Base-by-base conservation (phyloP, 2,113 vertebrate genomes). In the Pagrus major region DNA sequence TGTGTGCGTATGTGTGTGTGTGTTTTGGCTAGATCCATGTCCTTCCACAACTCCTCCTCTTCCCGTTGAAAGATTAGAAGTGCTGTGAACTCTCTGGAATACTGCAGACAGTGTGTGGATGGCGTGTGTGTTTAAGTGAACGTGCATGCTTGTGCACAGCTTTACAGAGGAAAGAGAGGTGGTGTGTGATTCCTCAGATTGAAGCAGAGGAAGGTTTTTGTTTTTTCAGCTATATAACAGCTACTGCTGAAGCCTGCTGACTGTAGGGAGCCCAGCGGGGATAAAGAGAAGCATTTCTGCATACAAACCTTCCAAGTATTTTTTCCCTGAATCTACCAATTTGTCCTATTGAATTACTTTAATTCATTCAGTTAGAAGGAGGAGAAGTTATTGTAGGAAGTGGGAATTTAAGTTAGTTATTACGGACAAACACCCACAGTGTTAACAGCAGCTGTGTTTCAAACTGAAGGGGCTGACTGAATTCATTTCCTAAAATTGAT, bases 31-130 rank as follows among this genome's bases (percentile, higher is more conserved):
- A 76, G 85, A 88, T 80, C 55, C 44, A 29, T 65, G 79, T 87
- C 84, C 78, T 83, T 84, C 70, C 80, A 82, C 66, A 66, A 56
- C 80, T 89, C 78, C 88, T 91, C 83, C 86, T 80, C 86, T 92
- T 93, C 91, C 89, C 84, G 85, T 67, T 69, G 78, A 80, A 86
- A 87, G 84, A 85, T 87, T 75, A 84, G 78, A 83, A 71, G 74
- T 31, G 75, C 68, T 76, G 84, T 81, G 89, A 88, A 83, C 76
- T 70, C 58, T 83, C 70, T 84, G 80, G 80, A 78, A 81, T 58
- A 83, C 58, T 66, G 63, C 58, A 49, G 23, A 71, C 37, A 39
- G 66, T 63, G 52, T 71, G 71, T 63, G 47, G 10, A 54, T 33
- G 35, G 51, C 11, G 4, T 29, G 20, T 65, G 35, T 76, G 33